Base-by-base conservation (phyloP, 2,888 invertebrate genomes). In the Epicampocera succincta region DNA sequence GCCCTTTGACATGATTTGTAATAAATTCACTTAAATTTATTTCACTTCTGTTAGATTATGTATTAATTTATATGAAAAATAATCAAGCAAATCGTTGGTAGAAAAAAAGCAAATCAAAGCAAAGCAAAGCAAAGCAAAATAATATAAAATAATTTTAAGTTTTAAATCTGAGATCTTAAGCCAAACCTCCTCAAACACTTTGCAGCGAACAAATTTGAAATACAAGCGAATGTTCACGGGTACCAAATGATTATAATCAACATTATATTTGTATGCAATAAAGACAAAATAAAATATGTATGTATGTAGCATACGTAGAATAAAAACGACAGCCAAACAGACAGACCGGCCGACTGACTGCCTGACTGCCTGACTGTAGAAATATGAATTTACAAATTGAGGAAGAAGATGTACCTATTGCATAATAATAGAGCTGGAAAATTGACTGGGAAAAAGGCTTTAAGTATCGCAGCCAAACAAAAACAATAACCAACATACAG, bases 1-100 rank as follows among this genome's bases (percentile, higher is more conserved):
- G 81, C 81, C 77, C 81, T 82, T 82, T 82, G 81, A 82, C 81
- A 82, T 71, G 69, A 74, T 77, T 74, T 82, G 81, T 77, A 81
- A 73, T 81, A 77, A 73, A 75, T 80, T 72, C 65, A 80, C 29
- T 72, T 63, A 61, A 71, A 52, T 54, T 69, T 42, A 56, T 61
- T 58, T 60, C 66, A 60, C 52, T 40, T 61, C 44, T 61, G 61
- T 68, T 52, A 61, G 48, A 48, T 76, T 76, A 66, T 80, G 80
- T 72, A 80, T 80, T 68, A 65, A 46, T 54, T 72, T 65, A 56
- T 33, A 65, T 54, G 52, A n/a, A 63, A 33, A 63, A 52, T 33
- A 72, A 61, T 60, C 42, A 52, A 73, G 38, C 17, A n/a, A 21
- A 44, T 33, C 21, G 54, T 42, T 25, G 21, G 54, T 61, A 15